Conservation (phyloP, 1,140 invertebrate genomes). For the Argopecten irradians region DNA sequence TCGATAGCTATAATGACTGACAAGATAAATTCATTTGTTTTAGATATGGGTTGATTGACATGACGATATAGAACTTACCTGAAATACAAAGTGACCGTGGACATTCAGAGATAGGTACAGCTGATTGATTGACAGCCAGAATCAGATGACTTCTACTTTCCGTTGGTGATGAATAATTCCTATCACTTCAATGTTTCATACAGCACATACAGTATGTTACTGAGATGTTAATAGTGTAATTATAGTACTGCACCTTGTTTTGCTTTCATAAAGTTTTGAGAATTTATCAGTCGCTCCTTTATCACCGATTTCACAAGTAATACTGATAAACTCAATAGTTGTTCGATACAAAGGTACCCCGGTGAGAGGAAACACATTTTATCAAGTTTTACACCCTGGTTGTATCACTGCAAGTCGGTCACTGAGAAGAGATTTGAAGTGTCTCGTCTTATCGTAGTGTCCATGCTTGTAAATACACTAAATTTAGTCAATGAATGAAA, state of each 20-base stretch:
- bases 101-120: neutral
- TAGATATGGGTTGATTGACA: neutral
- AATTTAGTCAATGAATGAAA: constrained; percentile 12
- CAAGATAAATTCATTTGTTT: neutral
- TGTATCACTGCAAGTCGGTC: neutral
- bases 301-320: neutral
- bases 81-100: neutral
- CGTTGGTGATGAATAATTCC: neutral
- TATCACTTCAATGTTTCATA: neutral
- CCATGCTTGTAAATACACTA: neutral
- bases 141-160: neutral
- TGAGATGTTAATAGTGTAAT: too few relatives aligned
- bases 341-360: neutral
- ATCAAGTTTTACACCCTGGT: neutral
- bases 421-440: neutral
- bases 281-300: too few relatives aligned
- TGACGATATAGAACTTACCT: constrained; percentile 1
- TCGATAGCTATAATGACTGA: neutral
- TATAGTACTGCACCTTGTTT: too few relatives aligned
- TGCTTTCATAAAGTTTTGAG: too few relatives aligned
- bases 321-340: neutral
- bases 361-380: neutral
- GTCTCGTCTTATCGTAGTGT: neutral
- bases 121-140: neutral
- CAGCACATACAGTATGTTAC: too few relatives aligned